Evolutionary conservation across 2,888 invertebrate genomes (phyloP).

Genomic region (Ophion obscuratus): DNA sequence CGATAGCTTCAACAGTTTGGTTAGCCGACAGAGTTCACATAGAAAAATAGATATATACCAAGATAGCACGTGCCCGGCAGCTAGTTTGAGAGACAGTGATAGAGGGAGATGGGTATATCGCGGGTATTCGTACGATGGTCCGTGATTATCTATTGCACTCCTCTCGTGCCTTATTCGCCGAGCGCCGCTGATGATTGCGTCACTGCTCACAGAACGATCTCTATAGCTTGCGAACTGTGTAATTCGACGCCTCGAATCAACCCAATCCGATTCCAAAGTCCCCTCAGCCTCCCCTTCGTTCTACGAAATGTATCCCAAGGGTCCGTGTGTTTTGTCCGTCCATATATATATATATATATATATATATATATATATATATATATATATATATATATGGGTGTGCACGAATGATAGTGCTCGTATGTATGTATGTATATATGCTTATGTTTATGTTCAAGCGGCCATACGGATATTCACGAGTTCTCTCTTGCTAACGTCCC

Average conservation of each 20-base stretch:
- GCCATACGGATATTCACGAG: background rate
- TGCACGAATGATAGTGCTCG: constrained; percentile 58
- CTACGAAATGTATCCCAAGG: constrained; percentile 58
- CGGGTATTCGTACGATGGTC: constrained; percentile 14
- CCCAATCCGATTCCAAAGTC: constrained; percentile 34
- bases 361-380: too few relatives aligned
- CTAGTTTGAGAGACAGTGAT: background rate
- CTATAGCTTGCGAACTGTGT: constrained; percentile 51
- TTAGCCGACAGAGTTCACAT: too few relatives aligned
- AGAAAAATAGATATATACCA: too few relatives aligned
- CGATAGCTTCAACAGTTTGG: too few relatives aligned
- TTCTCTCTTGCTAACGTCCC: constrained; percentile 35
- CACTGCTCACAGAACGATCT: constrained; percentile 55
- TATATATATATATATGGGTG: constrained; percentile 49
- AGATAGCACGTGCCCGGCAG: constrained; percentile 24
- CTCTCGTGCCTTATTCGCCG: constrained; percentile 31
- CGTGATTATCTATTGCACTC: constrained; percentile 49
- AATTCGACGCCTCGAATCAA: constrained; percentile 63
- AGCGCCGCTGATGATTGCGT: constrained; percentile 60
- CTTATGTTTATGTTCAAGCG: background rate
- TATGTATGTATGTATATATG: background rate
- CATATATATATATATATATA: constrained; percentile 29
- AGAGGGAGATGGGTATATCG: background rate
- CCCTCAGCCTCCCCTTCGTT: constrained; percentile 27
- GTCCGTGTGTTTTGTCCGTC: constrained; percentile 51